Conservation (phyloP, 2,113 vertebrate species). For the Zootoca vivipara region DNA sequence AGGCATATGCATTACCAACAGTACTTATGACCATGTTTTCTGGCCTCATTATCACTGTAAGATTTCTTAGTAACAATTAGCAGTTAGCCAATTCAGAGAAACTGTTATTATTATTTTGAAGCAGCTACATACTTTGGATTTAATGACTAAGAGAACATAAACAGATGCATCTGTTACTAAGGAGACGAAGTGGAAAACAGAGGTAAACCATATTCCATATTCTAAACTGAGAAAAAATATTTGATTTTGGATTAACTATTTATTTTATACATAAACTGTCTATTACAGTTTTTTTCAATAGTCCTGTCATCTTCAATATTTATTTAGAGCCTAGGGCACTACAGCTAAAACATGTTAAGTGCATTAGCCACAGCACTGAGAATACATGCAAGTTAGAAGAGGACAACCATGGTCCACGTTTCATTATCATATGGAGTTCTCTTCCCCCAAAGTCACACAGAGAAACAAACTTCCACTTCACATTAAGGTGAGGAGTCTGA, state of each 20-base stretch:
- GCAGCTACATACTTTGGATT: constrained; percentile 76
- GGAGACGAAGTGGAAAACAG: constrained; percentile 66
- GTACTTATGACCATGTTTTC: constrained; percentile 73
- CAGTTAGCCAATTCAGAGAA: constrained; percentile 75
- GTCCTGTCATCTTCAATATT: constrained; percentile 35
- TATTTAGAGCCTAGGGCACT: background rate
- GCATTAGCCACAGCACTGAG: constrained; percentile 22
- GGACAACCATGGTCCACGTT: background rate
- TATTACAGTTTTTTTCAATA: background rate
- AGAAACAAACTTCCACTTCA: background rate
- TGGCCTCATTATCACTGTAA: constrained; percentile 74
- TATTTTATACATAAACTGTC: constrained; percentile 66
- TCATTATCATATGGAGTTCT: background rate
- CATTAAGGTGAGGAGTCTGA: background rate
- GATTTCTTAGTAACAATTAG: constrained; percentile 80
- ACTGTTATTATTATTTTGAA: constrained; percentile 78
- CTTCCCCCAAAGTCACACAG: background rate
- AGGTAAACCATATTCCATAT: constrained; percentile 70
- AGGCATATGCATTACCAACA: constrained; percentile 70
- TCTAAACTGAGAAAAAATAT: constrained; percentile 57
- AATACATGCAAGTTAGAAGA: constrained; percentile 45
- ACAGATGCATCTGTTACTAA: constrained; percentile 82
- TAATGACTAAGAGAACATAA: constrained; percentile 80
- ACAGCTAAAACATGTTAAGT: constrained; percentile 41
- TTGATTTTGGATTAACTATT: constrained; percentile 68